Evolutionary conservation across 35 echinoderm and acorn worm species (phyloP).

Genomic region (Hemicentrotus pulcherrimus): DNA sequence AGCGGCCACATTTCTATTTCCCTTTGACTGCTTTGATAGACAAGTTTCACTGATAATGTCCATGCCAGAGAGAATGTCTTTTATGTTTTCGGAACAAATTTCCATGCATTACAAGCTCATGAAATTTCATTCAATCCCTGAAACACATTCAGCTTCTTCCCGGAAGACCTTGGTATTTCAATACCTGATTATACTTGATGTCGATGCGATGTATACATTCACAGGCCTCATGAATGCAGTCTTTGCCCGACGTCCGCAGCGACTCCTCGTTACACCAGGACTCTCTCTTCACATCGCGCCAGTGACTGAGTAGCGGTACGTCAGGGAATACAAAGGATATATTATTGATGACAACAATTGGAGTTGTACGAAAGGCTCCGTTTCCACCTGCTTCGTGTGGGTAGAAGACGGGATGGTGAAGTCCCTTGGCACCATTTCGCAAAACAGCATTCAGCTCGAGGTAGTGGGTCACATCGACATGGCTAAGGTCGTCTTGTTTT

Average conservation of each 20-base stretch:
- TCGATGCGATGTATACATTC: constrained; percentile 20
- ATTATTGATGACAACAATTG: not conserved
- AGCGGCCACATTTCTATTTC: too few species aligned
- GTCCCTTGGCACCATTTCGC: not conserved
- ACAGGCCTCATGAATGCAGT: not conserved
- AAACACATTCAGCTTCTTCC: too few species aligned
- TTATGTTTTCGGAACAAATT: not conserved
- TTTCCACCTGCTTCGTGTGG: not conserved
- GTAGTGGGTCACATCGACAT: constrained; percentile 16
- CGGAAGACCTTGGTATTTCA: not conserved
- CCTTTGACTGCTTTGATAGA: too few species aligned
- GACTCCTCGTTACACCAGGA: not conserved
- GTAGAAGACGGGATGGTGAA: constrained; percentile 20
- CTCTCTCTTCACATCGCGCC: not conserved
- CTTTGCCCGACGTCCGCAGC: not conserved
- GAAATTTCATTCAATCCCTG: not conserved
- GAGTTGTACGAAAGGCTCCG: not conserved
- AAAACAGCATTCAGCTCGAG: not conserved
- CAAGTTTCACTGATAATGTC: too few species aligned
- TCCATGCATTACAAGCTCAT: not conserved
- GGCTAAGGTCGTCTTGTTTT: constrained; percentile 33
- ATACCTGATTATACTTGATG: constrained; percentile 25
- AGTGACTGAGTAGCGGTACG: not conserved
- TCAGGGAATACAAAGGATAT: not conserved
- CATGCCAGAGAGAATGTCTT: not conserved